A percentile compares a stretch with the other conserved stretches of the same genome.
Conservation (phyloP, 2,797 vertebrate species). For the Scolopax bukidnonensis region DNA sequence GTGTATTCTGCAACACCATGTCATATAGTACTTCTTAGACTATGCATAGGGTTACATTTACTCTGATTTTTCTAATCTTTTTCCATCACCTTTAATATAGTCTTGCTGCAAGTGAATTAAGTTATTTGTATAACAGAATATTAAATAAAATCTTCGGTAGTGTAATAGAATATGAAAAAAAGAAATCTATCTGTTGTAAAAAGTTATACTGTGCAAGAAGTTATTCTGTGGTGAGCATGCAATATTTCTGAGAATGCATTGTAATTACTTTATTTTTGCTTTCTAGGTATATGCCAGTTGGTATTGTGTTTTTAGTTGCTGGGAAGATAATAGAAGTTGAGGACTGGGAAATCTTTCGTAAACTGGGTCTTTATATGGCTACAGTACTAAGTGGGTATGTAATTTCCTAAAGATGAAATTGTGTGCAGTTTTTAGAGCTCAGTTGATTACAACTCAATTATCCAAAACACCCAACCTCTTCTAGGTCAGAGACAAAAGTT, state of each 20-base stretch:
- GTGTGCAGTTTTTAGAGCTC: not conserved
- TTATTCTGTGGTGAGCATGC: not conserved
- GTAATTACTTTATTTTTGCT: conserved; percentile 44
- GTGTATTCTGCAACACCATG: not conserved
- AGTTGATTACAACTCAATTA: not conserved
- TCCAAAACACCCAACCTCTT: not conserved
- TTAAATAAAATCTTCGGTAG: not conserved
- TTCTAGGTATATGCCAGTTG: conserved; percentile 96
- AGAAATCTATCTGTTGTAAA: not conserved
- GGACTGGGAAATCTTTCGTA: conserved; percentile 98
- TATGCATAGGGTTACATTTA: not conserved
- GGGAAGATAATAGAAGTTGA: conserved; percentile 98
- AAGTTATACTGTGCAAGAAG: not conserved
- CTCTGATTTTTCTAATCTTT: not conserved
- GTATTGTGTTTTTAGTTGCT: conserved; percentile 96
- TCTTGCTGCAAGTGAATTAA: not conserved
- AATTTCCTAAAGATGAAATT: not conserved
- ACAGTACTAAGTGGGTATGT: conserved; percentile 96
- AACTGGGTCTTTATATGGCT: conserved; percentile 98
- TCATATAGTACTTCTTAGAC: not conserved
- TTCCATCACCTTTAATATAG: not conserved
- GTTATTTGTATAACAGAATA: not conserved
- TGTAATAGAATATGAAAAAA: not conserved
- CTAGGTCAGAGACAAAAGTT: not conserved
- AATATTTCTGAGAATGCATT: not conserved